Evolutionary conservation across 2,113 vertebrate genomes (phyloP).

Genomic region (Megaceryle maxima): DNA sequence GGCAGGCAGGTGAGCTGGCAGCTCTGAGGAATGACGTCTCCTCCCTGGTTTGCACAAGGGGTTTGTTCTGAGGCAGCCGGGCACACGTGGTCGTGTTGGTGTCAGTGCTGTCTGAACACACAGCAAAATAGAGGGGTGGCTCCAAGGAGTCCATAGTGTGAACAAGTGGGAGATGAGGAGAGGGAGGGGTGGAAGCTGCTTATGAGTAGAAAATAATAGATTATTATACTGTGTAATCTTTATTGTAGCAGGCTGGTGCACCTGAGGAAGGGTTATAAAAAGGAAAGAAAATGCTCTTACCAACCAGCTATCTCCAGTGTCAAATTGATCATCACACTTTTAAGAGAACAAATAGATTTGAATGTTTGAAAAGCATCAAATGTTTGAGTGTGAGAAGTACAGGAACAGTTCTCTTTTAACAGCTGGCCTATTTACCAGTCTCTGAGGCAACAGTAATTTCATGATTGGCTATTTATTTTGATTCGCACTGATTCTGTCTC

Average conservation of each 20-base stretch:
- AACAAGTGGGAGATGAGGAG: background rate
- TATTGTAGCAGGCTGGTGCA: accelerated
- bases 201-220: background rate
- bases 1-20: background rate
- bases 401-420: background rate
- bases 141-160: background rate
- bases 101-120: background rate
- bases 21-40: accelerated
- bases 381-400: background rate
- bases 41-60: background rate
- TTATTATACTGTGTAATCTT: background rate
- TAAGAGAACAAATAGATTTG: background rate
- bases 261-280: background rate
- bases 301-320: background rate
- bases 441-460: background rate
- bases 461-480: background rate
- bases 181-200: background rate
- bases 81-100: accelerated
- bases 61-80: background rate
- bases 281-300: background rate
- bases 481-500: background rate
- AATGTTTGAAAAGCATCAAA: background rate
- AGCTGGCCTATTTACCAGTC: background rate
- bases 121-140: too few species aligned
- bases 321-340: too few species aligned